Base-by-base conservation (phyloP, 2,888 invertebrate species). In the Philhelius pedissequus region DNA sequence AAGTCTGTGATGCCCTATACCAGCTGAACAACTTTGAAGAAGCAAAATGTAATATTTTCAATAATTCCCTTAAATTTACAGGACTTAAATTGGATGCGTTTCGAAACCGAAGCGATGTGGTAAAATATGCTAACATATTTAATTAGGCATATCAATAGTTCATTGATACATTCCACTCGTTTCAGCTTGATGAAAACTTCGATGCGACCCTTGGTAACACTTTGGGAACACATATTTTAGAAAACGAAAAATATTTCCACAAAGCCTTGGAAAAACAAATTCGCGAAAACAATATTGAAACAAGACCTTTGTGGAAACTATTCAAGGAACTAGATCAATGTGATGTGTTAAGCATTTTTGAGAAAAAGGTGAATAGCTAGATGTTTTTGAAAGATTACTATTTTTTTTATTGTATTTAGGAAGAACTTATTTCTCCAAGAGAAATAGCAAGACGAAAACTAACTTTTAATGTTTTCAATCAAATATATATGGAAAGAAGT, bases 1-100 rank as follows among this genome's bases (percentile, higher is more conserved):
- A 91, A 86, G 88, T 90, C 3, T 91, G 91, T 66, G 90, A 91
- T 86, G 90, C 89, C 0, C 75, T 89, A 0, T 91, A 90, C 40
- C 89, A 91, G 27, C 71, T 90, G 2, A 91, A 91, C 35, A 87
- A 87, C 54, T 90, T 91, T 40, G 91, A 91, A 78, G 84, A 86
- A 20, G 87, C 87, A 27, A 88, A 88, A 30, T 80, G 87, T 4
- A 87, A 89, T 9, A 25, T 90, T 27, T 88, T 89, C 13, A 87
- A 90, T 25, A 89, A 89, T 69, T 86, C 88, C 1, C 86, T 87
- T 0, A 86, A 73, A 11, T 90, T 89, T 32, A 40, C 50, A 11
- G 91, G 91, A 6, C 87, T 88, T 0, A 90, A 89, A 43, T 86
- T 88, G 4, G 82, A 86, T 1, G 86, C 75, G 2, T 91, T 91